These are phyloP conservation scores for Auanema sp. DNA, from an alignment of 2,888 invertebrate genomes.

Conservation along the genomic window DNA sequence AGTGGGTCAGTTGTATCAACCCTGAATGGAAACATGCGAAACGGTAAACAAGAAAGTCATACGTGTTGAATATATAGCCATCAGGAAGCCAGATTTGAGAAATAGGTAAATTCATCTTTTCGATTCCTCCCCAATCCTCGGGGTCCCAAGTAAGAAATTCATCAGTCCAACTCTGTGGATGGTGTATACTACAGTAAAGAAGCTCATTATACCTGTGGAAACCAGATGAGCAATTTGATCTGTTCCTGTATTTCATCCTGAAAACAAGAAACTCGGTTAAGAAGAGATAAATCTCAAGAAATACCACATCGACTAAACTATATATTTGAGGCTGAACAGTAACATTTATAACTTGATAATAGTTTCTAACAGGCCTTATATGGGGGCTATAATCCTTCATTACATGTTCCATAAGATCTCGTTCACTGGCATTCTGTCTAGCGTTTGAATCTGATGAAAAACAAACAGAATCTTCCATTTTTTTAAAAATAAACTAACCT, in stretches of 20 bases:
- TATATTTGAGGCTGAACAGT: slow-evolving; percentile 49
- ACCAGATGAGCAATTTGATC: slow-evolving; percentile 48
- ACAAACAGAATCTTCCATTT: too few relatives aligned
- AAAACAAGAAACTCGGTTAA: slow-evolving; percentile 13
- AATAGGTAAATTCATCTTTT: slow-evolving; percentile 45
- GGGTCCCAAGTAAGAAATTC: slow-evolving; percentile 45
- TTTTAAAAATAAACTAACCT: too few relatives aligned
- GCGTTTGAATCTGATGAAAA: too few relatives aligned
- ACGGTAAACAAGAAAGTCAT: not conserved
- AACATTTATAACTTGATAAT: slow-evolving; percentile 40
- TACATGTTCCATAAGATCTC: slow-evolving; percentile 35
- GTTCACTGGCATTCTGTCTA: slow-evolving; percentile 21
- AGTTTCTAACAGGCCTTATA: slow-evolving; percentile 42
- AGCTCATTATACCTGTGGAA: slow-evolving; percentile 36
- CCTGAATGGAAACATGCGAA: slow-evolving; percentile 24
- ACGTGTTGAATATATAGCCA: slow-evolving; percentile 54
- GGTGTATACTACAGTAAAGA: too few relatives aligned
- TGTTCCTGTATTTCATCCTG: slow-evolving; percentile 50
- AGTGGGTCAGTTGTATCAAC: slow-evolving; percentile 49
- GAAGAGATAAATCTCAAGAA: not conserved
- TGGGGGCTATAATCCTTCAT: slow-evolving; percentile 36
- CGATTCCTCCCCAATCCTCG: slow-evolving; percentile 45
- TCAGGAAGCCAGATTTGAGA: slow-evolving; percentile 47
- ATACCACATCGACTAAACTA: slow-evolving; percentile 47
- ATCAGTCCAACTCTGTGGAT: slow-evolving; percentile 49